Evolutionary conservation across 2,113 vertebrate species (phyloP), one percentile per base, ranked within the genome.

Genomic region (Pelvicachromis taeniatus): DNA sequence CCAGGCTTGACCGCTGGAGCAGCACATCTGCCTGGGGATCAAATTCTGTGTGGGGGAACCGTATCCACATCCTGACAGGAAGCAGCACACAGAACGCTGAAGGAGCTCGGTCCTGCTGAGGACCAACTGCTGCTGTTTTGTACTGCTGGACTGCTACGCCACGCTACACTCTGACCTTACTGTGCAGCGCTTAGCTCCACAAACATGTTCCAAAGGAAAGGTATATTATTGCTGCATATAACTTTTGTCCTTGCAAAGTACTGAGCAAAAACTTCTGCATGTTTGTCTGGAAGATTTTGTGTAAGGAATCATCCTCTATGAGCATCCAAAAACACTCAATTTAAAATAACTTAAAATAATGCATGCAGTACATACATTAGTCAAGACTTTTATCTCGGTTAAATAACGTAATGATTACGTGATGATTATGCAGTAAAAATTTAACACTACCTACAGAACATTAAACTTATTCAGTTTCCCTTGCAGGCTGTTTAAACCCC

Each of bases 21-120:
- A 87, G 88, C 90, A 95, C 95, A 94, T 94, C 93, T 96, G 95
- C 95, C 91, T 80, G 80, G 80, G 86, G 94, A 82, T 82, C 92
- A 92, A 86, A 94, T 95, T 96, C 93, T 96, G 96, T 96, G 96
- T 95, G 90, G 80, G 95, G 93, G 91, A 96, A 96, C 84, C 77
- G 90, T 94, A 97, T 96, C 96, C 94, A 95, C 92, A 91, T 96
- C 95, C 96, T 94, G 94, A 94, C 93, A 95, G 95, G 95, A 95
- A 96, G 95, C 92, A 90, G 94, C 85, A 70, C 90, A 93, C 95
- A 92, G 91, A 87, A 78, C 85, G 82, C 55, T 91, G 92, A 88
- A 95, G 80, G 85, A 89, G 87, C 77, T 80, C 17, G 58, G 87
- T 84, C 84, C 88, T 89, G 91, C 84, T 3, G 73, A 86, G 85